Percentiles rank a stretch among this genome's conserved stretches.
Conservation (phyloP, 2,113 vertebrate genomes). For the Castor canadensis region DNA sequence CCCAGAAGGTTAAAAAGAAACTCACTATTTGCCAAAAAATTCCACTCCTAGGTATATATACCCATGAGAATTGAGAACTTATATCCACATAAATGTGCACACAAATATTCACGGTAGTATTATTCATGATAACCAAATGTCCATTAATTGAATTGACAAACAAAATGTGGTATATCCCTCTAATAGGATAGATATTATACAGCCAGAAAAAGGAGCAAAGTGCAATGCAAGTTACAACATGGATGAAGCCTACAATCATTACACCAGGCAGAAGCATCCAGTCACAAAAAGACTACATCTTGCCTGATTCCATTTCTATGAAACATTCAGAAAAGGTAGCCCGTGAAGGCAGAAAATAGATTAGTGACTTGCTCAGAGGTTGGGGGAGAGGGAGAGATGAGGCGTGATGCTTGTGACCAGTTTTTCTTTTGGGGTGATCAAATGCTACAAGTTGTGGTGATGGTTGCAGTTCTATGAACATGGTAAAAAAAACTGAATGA, state of each 20-base stretch:
- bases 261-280: too few relatives aligned
- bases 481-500: neutral
- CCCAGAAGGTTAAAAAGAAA: neutral
- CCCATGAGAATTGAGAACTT: neutral
- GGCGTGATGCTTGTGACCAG: neutral
- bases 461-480: neutral
- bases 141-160: neutral
- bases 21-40: neutral
- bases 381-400: neutral
- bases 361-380: neutral
- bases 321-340: neutral
- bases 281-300: neutral
- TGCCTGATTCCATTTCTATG: neutral
- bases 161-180: neutral
- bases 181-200: too few relatives aligned
- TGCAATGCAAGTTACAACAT: accelerated
- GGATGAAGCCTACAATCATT: accelerated
- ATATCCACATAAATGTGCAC: neutral
- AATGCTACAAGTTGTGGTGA: neutral
- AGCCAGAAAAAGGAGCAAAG: neutral
- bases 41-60: neutral
- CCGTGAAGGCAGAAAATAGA: neutral
- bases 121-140: neutral
- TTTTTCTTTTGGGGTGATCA: neutral
- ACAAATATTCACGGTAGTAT: accelerated